Conservation (phyloP, 2,113 vertebrate genomes). For the Ceyx melanurus region DNA sequence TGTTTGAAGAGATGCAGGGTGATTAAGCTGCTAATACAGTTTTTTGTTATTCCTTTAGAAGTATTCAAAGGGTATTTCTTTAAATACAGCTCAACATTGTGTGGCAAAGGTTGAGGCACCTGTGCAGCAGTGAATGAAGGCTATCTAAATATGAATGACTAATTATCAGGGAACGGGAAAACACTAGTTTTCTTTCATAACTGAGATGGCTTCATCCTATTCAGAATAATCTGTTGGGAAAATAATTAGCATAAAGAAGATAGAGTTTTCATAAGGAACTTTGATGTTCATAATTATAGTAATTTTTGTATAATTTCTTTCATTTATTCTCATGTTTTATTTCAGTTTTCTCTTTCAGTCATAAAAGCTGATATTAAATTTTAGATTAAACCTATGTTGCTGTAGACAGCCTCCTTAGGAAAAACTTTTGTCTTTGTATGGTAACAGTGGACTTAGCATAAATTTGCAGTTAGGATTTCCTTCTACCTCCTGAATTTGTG, state of each 20-base stretch:
- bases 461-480: neutral
- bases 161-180: slow-evolving; percentile 59
- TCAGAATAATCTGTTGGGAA: slow-evolving; percentile 65
- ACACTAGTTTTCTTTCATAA: slow-evolving; percentile 68
- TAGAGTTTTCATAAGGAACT: slow-evolving; percentile 64
- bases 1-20: slow-evolving; percentile 24
- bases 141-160: slow-evolving; percentile 71
- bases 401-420: slow-evolving; percentile 25
- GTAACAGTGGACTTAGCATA: slow-evolving; percentile 6
- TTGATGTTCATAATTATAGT: slow-evolving; percentile 70
- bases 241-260: slow-evolving; percentile 73
- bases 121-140: slow-evolving; percentile 66
- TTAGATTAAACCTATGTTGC: slow-evolving; percentile 47
- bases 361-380: slow-evolving; percentile 60
- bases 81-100: slow-evolving; percentile 42
- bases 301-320: slow-evolving; percentile 65
- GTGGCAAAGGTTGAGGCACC: slow-evolving; percentile 71
- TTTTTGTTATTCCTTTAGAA: slow-evolving; percentile 46
- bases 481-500: neutral
- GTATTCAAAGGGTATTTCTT: slow-evolving; percentile 56
- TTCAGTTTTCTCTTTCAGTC: slow-evolving; percentile 55
- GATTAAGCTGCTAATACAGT: slow-evolving; percentile 49
- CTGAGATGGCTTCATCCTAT: slow-evolving; percentile 59
- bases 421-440: slow-evolving; percentile 19
- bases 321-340: slow-evolving; percentile 57